Evolutionary conservation across 2,888 invertebrate species (phyloP).

Genomic region (Uropetala carovei): DNA sequence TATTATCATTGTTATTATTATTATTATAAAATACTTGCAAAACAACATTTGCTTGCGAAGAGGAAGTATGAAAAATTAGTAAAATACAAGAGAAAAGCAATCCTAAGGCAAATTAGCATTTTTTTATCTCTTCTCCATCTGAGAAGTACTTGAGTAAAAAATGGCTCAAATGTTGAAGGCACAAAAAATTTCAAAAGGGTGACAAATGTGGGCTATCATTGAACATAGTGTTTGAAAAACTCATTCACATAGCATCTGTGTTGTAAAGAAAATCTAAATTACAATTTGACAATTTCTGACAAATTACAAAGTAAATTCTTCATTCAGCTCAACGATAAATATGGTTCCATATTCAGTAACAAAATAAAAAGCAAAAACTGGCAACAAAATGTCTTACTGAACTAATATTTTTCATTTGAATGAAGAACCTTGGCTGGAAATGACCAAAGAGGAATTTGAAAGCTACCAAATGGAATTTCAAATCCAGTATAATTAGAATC

Average conservation of each 20-base stretch:
- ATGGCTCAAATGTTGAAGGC: constrained; percentile 50
- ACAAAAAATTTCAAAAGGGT: constrained; percentile 43
- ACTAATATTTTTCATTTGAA: too few species aligned
- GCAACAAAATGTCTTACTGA: too few species aligned
- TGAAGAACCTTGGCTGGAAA: too few species aligned
- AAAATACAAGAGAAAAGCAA: not conserved
- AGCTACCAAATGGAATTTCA: too few species aligned
- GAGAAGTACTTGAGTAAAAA: constrained; percentile 34
- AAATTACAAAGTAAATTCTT: not conserved
- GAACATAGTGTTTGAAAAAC: not conserved
- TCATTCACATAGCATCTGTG: not conserved
- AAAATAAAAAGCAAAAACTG: too few species aligned
- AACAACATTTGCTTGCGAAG: too few species aligned
- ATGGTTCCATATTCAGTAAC: too few species aligned
- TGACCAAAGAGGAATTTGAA: too few species aligned
- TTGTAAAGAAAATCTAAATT: not conserved
- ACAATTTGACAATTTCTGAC: not conserved
- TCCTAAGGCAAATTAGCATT: not conserved
- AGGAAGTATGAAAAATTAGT: not conserved
- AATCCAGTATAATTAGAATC: too few species aligned
- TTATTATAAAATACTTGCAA: too few species aligned
- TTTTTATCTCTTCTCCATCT: not conserved
- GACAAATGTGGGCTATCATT: not conserved
- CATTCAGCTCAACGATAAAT: too few species aligned
- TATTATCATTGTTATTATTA: too few species aligned